phyloP scores from a whole-genome alignment of 1,140 invertebrate species.

The Carposina sasakii region DNA sequence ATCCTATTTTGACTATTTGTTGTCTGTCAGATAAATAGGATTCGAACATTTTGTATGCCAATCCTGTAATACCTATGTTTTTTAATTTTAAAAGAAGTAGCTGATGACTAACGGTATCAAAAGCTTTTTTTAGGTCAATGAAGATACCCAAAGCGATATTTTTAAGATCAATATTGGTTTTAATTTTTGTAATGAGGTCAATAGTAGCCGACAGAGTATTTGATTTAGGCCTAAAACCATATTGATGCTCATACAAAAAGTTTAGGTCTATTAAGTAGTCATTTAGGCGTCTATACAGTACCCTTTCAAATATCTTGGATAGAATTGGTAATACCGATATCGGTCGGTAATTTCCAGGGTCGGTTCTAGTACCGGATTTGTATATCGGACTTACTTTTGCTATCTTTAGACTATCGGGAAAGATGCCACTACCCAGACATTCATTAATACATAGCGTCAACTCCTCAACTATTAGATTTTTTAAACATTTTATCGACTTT shows the following conservation, averaged over 20 bases:
- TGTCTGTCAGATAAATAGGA: neutral
- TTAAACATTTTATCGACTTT: slow-evolving; percentile 25
- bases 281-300: slow-evolving; percentile 10
- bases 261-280: neutral
- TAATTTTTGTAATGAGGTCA: slow-evolving; percentile 2
- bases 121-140: slow-evolving; percentile 9
- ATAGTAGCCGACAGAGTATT: slow-evolving; percentile 6
- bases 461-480: slow-evolving; percentile 15
- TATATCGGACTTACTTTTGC: slow-evolving; percentile 27
- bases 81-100: slow-evolving; percentile 1
- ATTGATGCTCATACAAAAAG: slow-evolving; percentile 2
- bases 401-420: slow-evolving; percentile 25
- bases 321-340: slow-evolving; percentile 23
- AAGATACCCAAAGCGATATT: neutral
- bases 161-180: neutral
- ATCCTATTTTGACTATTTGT: neutral
- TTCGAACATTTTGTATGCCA: neutral
- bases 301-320: slow-evolving; percentile 23
- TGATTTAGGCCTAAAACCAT: slow-evolving; percentile 4
- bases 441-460: slow-evolving; percentile 24
- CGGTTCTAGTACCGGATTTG: slow-evolving; percentile 20
- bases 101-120: slow-evolving; percentile 4
- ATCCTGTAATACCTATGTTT: neutral
- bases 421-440: slow-evolving; percentile 14
- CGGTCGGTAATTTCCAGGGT: slow-evolving; percentile 25